Evolutionary conservation across 2,113 vertebrate genomes (phyloP).

Genomic region (Mixornis gularis): DNA sequence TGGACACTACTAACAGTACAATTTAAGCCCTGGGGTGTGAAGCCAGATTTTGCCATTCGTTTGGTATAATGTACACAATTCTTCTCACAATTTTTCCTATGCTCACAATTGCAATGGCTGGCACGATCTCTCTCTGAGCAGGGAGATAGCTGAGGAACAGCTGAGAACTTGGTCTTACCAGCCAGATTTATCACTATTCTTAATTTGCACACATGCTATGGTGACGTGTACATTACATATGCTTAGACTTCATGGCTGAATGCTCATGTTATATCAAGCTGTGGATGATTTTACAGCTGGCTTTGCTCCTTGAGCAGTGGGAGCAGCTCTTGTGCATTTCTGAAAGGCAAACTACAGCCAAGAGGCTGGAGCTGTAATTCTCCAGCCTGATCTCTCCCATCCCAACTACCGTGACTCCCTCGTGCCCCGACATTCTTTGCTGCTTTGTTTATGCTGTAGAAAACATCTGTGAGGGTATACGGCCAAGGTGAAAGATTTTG

Average conservation of each 20-base stretch:
- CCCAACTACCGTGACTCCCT: not conserved
- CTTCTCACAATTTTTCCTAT: not conserved
- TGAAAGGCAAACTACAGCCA: not conserved
- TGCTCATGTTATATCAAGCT: not conserved
- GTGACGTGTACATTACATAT: conserved; percentile 11
- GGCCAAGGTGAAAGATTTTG: conserved; percentile 69
- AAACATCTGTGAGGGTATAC: conserved; percentile 68
- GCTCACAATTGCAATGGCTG: not conserved
- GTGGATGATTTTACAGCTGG: conserved; percentile 36
- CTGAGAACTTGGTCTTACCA: not conserved
- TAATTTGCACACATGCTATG: not conserved
- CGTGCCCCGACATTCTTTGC: conserved; percentile 57
- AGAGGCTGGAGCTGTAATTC: conserved; percentile 40
- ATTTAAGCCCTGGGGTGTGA: not conserved
- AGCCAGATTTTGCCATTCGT: not conserved
- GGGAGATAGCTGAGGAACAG: not conserved
- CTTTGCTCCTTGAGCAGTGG: conserved; percentile 6
- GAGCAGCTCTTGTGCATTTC: conserved; percentile 13
- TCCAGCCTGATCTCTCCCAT: not conserved
- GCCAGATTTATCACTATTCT: not conserved
- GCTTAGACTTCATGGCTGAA: not conserved
- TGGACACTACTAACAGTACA: not conserved
- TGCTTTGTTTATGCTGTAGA: conserved; percentile 72
- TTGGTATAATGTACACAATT: not conserved
- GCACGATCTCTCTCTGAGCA: not conserved